Conservation (phyloP, 2,888 invertebrate genomes). For the Chrysopilus asiliformis region DNA sequence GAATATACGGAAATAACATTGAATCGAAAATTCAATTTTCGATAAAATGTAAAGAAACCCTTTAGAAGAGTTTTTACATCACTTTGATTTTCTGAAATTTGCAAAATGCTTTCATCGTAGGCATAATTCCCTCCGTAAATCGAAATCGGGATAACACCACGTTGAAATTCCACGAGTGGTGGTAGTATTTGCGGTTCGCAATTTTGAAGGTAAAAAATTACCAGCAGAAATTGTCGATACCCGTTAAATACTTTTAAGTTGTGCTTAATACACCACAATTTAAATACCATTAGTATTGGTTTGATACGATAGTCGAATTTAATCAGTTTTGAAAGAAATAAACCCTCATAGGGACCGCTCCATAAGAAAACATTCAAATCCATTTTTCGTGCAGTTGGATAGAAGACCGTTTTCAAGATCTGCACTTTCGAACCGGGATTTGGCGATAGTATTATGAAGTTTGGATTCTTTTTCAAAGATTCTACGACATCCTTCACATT, state of each 20-base stretch:
- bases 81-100: too few species aligned
- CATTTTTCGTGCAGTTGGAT: slow-evolving; percentile 45
- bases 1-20: too few species aligned
- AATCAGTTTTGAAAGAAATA: slow-evolving; percentile 47
- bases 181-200: slow-evolving; percentile 33
- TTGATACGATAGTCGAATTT: slow-evolving; percentile 44
- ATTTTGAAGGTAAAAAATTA: slow-evolving; percentile 59
- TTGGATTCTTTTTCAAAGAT: slow-evolving; percentile 32
- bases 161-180: too few species aligned
- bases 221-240: slow-evolving; percentile 53
- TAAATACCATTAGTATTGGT: slow-evolving; percentile 48
- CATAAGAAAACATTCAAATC: slow-evolving; percentile 62
- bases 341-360: slow-evolving; percentile 55
- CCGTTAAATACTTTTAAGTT: slow-evolving; percentile 52
- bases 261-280: too few species aligned
- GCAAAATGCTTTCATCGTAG: too few species aligned
- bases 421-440: slow-evolving; percentile 64
- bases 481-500: too few species aligned
- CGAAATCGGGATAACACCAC: too few species aligned
- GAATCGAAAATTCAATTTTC: slow-evolving; percentile 47
- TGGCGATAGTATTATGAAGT: slow-evolving; percentile 44
- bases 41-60: slow-evolving; percentile 57
- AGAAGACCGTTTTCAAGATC: slow-evolving; percentile 58
- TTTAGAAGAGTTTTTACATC: slow-evolving; percentile 41
- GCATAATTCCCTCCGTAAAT: too few species aligned